Evolutionary conservation across 2,888 invertebrate species (phyloP), one percentile per base, ranked within the genome.

Genomic region (Aethes cnicana): DNA sequence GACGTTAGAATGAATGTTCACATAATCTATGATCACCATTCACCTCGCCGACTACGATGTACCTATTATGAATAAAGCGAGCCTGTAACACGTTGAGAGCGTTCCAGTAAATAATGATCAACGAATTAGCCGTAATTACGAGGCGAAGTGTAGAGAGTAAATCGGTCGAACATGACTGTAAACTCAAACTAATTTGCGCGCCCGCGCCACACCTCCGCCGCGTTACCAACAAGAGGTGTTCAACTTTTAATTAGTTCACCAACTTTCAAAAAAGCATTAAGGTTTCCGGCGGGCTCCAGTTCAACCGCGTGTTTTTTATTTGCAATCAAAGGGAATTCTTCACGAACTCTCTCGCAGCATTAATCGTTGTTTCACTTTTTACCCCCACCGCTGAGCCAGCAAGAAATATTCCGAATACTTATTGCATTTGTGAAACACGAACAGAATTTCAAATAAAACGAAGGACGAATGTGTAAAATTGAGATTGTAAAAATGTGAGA

Each of bases 181-280:
- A 73, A 66, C 65, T 72, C 61, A 61, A 71, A 70, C 68, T 67
- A 74, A 79, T 81, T 79, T 75, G 69, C 63, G 53, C 59, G 62
- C 65, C 59, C 47, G 49, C 58, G 58, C 70, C 68, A 68, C 68
- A 71, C 64, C 70, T 70, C 66, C 64, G 66, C 67, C 69, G 63
- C 68, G 68, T 57, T 68, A 59, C 68, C 72, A 77, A 75, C 78
- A 75, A 78, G 77, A 81, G 80, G 80, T 82, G 81, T 73, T 78
- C 75, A 84, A 85, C 78, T 85, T 85, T 83, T 84, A 84, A 85
- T 85, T 85, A 84, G 80, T 85, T 84, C 64, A 57, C 62, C 62
- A 79, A 81, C 74, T 82, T 73, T 66, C 68, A 68, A 81, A 78
- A 75, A 77, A 76, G 70, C 74, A 71, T 80, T 81, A 81, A 69